phyloP scores from a whole-genome alignment of 1,140 invertebrate species.

The Archegozetes longisetosus region DNA sequence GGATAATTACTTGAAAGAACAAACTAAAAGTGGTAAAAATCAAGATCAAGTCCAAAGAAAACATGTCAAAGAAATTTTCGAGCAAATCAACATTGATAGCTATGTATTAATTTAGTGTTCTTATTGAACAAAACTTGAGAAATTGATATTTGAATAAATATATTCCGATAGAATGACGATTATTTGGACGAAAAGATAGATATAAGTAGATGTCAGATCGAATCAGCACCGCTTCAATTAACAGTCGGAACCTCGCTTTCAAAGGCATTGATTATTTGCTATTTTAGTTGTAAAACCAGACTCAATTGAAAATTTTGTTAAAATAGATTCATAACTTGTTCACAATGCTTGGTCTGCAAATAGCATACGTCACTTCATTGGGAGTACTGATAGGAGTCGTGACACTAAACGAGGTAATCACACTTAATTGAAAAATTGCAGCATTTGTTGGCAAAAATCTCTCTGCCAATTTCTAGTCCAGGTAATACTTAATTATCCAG shows the following conservation, averaged over 20 bases:
- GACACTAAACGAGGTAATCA: not conserved
- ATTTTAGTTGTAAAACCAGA: not conserved
- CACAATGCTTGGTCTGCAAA: not conserved
- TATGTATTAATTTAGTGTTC: not conserved
- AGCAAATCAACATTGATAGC: slow-evolving; percentile 1
- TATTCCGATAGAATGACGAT: slow-evolving; percentile 82
- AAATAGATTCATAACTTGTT: not conserved
- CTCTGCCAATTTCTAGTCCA: too few species aligned
- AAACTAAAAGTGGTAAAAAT: not conserved
- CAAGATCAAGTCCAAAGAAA: not conserved
- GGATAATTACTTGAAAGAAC: slow-evolving; percentile 54
- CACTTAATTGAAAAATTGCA: not conserved
- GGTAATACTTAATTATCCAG: too few species aligned
- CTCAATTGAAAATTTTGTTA: not conserved
- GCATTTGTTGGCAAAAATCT: too few species aligned
- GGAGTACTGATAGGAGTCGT: not conserved
- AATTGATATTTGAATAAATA: slow-evolving; percentile 41
- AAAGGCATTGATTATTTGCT: too few species aligned
- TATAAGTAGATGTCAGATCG: slow-evolving; percentile 75
- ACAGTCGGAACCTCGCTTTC: slow-evolving; percentile 1
- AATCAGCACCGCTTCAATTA: slow-evolving; percentile 96
- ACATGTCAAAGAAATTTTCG: not conserved
- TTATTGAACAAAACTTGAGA: not conserved
- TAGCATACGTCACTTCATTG: not conserved
- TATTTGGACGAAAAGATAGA: slow-evolving; percentile 59